Percentiles rank a stretch among this genome's conserved stretches.
phyloP scores from a whole-genome alignment of 2,888 invertebrate genomes.

The Pseudococcus longispinus region DNA sequence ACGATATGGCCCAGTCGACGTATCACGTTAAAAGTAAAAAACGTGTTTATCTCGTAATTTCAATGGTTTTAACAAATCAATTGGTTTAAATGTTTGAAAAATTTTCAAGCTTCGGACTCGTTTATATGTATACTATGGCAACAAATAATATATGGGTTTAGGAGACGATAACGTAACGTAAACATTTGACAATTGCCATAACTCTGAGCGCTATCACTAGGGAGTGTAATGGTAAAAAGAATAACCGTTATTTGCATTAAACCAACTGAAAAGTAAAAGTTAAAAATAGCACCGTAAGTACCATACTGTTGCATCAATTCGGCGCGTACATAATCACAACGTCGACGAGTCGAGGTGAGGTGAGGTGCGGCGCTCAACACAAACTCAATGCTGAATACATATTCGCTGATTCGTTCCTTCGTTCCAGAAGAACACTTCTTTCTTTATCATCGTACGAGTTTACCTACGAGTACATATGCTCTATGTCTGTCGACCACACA shows the following conservation, averaged over 20 bases:
- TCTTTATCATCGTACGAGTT: background rate
- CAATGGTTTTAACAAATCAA: background rate
- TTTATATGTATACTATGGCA: background rate
- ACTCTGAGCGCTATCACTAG: slow-evolving; percentile 9
- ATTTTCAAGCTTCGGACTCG: background rate
- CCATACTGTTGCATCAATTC: slow-evolving; percentile 36
- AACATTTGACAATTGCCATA: slow-evolving; percentile 22
- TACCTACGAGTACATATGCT: too few relatives aligned
- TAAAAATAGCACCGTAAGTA: slow-evolving; percentile 42
- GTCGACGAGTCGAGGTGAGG: too few relatives aligned
- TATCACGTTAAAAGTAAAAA: background rate
- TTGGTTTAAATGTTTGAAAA: background rate
- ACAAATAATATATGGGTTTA: slow-evolving; percentile 35
- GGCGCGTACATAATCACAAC: background rate
- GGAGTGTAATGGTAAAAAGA: slow-evolving; percentile 29
- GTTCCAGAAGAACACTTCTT: background rate
- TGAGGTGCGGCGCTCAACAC: background rate
- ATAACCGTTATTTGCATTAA: slow-evolving; percentile 37
- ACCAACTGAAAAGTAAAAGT: slow-evolving; percentile 40
- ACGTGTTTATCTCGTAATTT: background rate
- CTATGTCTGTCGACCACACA: background rate
- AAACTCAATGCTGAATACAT: background rate
- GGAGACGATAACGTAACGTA: slow-evolving; percentile 42
- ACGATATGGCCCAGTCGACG: background rate
- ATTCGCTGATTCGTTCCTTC: background rate